Conservation (phyloP, 2,888 invertebrate genomes). For the Julus scandinavius region DNA sequence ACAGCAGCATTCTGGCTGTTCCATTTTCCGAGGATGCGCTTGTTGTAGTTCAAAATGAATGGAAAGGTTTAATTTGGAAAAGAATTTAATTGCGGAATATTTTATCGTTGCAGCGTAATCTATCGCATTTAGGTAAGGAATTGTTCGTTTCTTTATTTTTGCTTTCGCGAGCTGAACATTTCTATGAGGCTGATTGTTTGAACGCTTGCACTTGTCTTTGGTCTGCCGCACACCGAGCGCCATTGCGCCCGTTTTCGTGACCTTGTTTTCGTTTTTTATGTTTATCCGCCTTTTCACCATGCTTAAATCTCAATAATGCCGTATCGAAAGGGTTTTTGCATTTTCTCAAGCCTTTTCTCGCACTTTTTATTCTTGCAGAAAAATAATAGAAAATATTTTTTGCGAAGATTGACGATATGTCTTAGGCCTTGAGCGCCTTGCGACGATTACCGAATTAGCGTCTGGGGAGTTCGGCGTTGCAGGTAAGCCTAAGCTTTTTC, state of each 20-base stretch:
- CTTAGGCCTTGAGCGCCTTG: slow-evolving; percentile 33
- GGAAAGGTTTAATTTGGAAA: not conserved
- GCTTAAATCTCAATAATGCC: not conserved
- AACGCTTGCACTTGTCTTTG: not conserved
- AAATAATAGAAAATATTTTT: not conserved
- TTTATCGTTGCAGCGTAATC: slow-evolving; percentile 26
- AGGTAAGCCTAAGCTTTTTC: slow-evolving; percentile 2
- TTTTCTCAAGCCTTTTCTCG: not conserved
- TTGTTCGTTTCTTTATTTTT: not conserved
- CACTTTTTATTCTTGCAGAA: not conserved
- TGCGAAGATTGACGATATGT: not conserved
- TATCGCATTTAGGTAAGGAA: slow-evolving; percentile 19
- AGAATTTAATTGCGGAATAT: slow-evolving; percentile 24
- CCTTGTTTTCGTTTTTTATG: slow-evolving; percentile 33
- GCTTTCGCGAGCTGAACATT: not conserved
- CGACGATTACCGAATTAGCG: slow-evolving; percentile 9
- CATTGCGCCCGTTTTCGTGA: slow-evolving; percentile 33
- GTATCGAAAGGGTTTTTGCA: not conserved
- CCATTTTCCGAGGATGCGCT: not conserved
- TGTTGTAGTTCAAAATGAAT: slow-evolving; percentile 15
- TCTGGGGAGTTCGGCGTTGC: slow-evolving; percentile 13
- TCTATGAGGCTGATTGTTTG: not conserved
- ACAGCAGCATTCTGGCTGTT: slow-evolving; percentile 26
- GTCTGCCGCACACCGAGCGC: not conserved
- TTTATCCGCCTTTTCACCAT: slow-evolving; percentile 26